Evolutionary conservation across 1,140 invertebrate genomes (phyloP), one percentile per base, ranked within the genome.

Genomic region (Drosophila ogumai): DNA sequence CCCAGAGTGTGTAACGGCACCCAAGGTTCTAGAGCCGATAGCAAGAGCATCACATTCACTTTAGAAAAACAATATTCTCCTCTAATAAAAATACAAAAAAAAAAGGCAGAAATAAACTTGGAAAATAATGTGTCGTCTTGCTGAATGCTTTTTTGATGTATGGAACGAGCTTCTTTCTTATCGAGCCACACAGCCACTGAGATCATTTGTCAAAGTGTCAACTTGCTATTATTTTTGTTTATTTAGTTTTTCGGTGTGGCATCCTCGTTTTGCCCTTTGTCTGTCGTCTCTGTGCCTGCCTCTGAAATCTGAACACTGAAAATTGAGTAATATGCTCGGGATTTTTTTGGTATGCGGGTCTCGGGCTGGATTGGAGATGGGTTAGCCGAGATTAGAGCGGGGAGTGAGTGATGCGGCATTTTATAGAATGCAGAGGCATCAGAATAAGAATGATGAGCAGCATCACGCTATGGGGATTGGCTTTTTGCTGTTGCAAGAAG

Each of bases 151-250:
- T 25, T 76, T 67, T 88, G 82, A 84, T 88, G 67, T 76, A 88
- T 88, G 76, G 44, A 17, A 13, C 47, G n/a, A 49, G 71, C 64
- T 41, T 59, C 34, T 44, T 64, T 57, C 63, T 82, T 84, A 88
- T 84, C 84, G 82, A 65, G 61, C 34, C 34, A 36, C 52, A 19
- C 49, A 41, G 61, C 65, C 68, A 58, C 65, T 50, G 41, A 63
- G 49, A 88, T 87, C 85, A 88, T 88, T 87, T 87, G 84, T 87
- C 84, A 87, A 80, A 66, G 72, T 88, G 80, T 87, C 78, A 85
- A 73, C 67, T 72, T 34, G 54, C 41, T 46, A 72, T 69, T 78
- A 82, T 56, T 63, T 77, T 49, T 68, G 79, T 54, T 66, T 63
- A 60, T 65, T 74, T 73, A 68, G 69, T 76, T 71, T 73, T 50